Evolutionary conservation across 2,113 vertebrate genomes (phyloP), one percentile per base, ranked within the genome.

Genomic region (Lichenostomus cassidix): DNA sequence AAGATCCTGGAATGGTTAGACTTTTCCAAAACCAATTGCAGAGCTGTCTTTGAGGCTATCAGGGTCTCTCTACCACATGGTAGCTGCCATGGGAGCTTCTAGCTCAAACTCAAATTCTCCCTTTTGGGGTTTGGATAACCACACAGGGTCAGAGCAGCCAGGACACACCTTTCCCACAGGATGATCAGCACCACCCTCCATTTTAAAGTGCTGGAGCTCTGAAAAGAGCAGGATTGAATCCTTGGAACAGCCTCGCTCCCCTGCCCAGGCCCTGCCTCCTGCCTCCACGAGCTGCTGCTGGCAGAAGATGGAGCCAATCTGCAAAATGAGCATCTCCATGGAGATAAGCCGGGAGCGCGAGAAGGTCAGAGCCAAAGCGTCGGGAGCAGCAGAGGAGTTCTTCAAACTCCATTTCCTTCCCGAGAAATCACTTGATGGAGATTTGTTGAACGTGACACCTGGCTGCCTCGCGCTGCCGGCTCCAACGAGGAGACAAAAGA

Each of bases 381-480:
- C 75, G 53, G 92, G 77, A 87, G 80, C 73, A 86, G 91, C 94
- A 88, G 89, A 96, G 82, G 94, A 96, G 87, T 95, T 97, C 95
- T 95, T 97, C 96, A 96, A 97, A 94, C 71, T 93, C 84, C 83
- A 90, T 97, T 97, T 95, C 89, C 96, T 97, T 95, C 83, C 94
- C 86, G 93, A 93, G 96, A 77, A 96, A 96, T 97, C 94, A 96
- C 90, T 89, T 92, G 96, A 94, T 92, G 89, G 96, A 97, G 92
- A 97, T 98, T 98, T 97, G 97, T 92, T 87, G 96, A 96, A 97
- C 84, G 96, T 96, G 98, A 98, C 97, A 98, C 97, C 97, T 97
- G 97, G 92, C 89, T 96, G 96, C 92, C 96, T 96, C 37, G 7
- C 55, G 1, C 67, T 95, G 96, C 88, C 39, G 74, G 58, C 98